Percentiles rank a stretch among this genome's conserved stretches.
phyloP scores from a whole-genome alignment of 92 coral and sea anemone genomes.

The Pocillopora meandrina region DNA sequence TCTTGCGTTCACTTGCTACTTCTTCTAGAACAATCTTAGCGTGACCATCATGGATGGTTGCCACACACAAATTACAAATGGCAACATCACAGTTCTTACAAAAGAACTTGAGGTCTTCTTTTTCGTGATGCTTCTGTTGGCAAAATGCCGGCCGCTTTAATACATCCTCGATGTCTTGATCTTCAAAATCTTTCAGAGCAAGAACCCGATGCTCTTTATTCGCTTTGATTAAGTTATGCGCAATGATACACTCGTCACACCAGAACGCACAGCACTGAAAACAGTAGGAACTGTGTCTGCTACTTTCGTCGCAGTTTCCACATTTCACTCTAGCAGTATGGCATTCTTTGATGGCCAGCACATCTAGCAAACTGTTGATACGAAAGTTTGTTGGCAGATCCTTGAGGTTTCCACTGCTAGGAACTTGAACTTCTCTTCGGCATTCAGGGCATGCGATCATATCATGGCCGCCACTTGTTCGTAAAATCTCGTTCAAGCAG shows the following conservation, averaged over 20 bases:
- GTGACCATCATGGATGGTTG: conserved; percentile 18
- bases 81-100: conserved; percentile 33
- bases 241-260: not conserved
- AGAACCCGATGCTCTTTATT: not conserved
- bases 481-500: not conserved
- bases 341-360: conserved; percentile 9
- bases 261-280: conserved; percentile 7
- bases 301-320: not conserved
- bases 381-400: not conserved
- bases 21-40: conserved; percentile 11
- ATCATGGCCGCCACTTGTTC: not conserved
- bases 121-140: conserved; percentile 31
- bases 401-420: not conserved
- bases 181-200: not conserved
- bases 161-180: not conserved
- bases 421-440: not conserved
- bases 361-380: conserved; percentile 8
- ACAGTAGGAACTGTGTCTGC: not conserved
- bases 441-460: not conserved
- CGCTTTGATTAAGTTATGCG: not conserved
- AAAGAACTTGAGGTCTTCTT: conserved; percentile 30
- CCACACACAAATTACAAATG: conserved; percentile 38
- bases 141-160: conserved; percentile 23
- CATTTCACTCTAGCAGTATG: not conserved
- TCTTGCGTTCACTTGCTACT: conserved; percentile 17